phyloP scores from a whole-genome alignment of 2,888 invertebrate genomes.

The Tachina grossa region DNA sequence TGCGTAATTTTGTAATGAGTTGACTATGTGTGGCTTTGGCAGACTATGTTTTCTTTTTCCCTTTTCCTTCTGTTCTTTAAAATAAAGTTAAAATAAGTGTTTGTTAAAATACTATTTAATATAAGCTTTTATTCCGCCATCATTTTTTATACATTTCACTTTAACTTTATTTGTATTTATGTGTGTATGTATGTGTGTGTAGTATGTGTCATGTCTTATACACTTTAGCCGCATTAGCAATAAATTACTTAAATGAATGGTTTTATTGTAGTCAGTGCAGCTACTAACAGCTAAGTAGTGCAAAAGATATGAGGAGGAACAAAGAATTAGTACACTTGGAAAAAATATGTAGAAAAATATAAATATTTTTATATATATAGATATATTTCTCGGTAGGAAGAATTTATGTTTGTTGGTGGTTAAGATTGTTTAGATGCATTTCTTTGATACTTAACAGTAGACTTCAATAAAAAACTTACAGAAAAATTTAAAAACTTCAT shows the following conservation, averaged over 20 bases:
- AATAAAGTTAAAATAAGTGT: constrained; percentile 44
- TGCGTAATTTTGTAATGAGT: constrained; percentile 71
- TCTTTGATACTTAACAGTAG: too few species aligned
- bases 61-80: background rate
- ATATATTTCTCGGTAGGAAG: too few species aligned
- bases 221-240: constrained; percentile 61
- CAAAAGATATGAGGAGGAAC: background rate
- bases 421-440: too few species aligned
- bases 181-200: constrained; percentile 1
- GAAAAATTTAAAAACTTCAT: too few species aligned
- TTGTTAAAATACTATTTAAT: constrained; percentile 50
- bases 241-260: constrained; percentile 68
- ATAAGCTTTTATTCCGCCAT: constrained; percentile 50
- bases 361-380: too few species aligned
- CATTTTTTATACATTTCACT: constrained; percentile 16
- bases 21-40: constrained; percentile 65
- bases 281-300: constrained; percentile 25
- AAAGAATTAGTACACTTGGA: background rate
- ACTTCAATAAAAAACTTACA: too few species aligned
- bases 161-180: constrained; percentile 2
- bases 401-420: too few species aligned
- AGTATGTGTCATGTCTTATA: constrained; percentile 38
- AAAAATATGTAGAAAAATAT: background rate
- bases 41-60: constrained; percentile 35
- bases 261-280: constrained; percentile 47